phyloP scores from a whole-genome alignment of 92 coral and sea anemone species.

The Isaurus tuberculatus region DNA sequence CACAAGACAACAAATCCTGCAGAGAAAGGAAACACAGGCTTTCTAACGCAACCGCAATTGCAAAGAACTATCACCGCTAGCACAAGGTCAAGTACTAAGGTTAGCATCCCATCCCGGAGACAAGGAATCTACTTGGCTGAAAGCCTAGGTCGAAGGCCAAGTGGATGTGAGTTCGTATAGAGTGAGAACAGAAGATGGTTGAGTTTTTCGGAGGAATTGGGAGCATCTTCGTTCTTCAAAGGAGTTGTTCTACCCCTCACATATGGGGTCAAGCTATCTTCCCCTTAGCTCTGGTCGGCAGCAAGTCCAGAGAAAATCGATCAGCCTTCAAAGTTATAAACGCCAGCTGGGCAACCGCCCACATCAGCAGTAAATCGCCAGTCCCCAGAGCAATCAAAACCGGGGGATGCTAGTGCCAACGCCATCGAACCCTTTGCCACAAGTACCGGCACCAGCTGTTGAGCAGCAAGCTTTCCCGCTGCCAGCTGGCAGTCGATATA shows the following conservation, averaged over 20 bases:
- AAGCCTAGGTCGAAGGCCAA: slow-evolving; percentile 22
- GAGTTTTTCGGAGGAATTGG: slow-evolving; percentile 38
- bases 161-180: slow-evolving; percentile 39
- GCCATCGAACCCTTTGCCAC: too few species aligned
- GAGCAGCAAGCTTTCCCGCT: too few species aligned
- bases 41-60: slow-evolving; percentile 13
- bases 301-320: too few species aligned
- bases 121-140: slow-evolving; percentile 18
- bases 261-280: too few species aligned
- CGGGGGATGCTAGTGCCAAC: too few species aligned
- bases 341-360: too few species aligned
- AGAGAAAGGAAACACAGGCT: slow-evolving; percentile 22
- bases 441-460: too few species aligned
- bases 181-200: slow-evolving; percentile 31
- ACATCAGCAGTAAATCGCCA: too few species aligned
- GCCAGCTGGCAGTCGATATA: too few species aligned
- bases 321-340: too few species aligned
- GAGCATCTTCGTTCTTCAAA: slow-evolving; percentile 16
- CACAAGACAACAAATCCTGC: slow-evolving; percentile 15
- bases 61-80: slow-evolving; percentile 40
- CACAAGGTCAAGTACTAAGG: slow-evolving; percentile 35
- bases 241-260: slow-evolving; percentile 21
- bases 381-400: too few species aligned
- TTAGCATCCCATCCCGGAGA: slow-evolving; percentile 16
- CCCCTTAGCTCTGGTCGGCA: too few species aligned